Conservation (phyloP, 2,888 invertebrate genomes). For the Mimachlamys varia region DNA sequence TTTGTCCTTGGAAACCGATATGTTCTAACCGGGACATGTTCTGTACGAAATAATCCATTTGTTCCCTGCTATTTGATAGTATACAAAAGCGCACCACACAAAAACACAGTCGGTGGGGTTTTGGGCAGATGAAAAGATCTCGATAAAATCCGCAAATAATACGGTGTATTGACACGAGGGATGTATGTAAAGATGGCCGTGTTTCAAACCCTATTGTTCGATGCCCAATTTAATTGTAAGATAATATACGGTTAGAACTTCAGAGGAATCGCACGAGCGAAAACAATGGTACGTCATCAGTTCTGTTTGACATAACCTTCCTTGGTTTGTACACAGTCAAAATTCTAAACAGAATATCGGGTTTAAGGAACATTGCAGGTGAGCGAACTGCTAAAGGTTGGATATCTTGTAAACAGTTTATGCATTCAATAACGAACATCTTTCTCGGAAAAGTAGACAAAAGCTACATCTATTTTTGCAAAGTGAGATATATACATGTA, state of each 20-base stretch:
- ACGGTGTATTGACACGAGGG: slow-evolving; percentile 3
- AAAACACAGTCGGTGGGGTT: slow-evolving; percentile 5
- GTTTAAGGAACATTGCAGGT: too few species aligned
- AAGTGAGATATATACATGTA: too few species aligned
- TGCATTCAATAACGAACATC: too few species aligned
- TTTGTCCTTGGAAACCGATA: slow-evolving; percentile 15
- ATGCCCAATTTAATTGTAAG: slow-evolving; percentile 14
- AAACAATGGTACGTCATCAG: neutral
- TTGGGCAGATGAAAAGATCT: slow-evolving; percentile 16
- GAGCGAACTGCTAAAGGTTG: too few species aligned
- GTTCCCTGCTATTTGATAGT: slow-evolving; percentile 27
- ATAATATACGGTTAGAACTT: slow-evolving; percentile 9
- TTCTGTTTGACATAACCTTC: neutral
- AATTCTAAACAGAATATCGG: neutral
- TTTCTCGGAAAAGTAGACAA: too few species aligned
- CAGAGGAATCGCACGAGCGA: slow-evolving; percentile 17
- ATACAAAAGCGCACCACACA: neutral
- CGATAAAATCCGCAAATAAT: slow-evolving; percentile 28
- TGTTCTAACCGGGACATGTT: neutral
- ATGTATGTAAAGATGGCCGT: slow-evolving; percentile 9
- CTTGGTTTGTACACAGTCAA: neutral
- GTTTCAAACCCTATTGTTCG: neutral
- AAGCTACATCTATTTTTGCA: too few species aligned
- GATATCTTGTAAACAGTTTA: too few species aligned
- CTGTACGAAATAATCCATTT: slow-evolving; percentile 16